A percentile compares a stretch with the other conserved stretches of the same genome.
phyloP scores from a whole-genome alignment of 2,797 vertebrate species.

The Melanotaenia maccullochi region DNA sequence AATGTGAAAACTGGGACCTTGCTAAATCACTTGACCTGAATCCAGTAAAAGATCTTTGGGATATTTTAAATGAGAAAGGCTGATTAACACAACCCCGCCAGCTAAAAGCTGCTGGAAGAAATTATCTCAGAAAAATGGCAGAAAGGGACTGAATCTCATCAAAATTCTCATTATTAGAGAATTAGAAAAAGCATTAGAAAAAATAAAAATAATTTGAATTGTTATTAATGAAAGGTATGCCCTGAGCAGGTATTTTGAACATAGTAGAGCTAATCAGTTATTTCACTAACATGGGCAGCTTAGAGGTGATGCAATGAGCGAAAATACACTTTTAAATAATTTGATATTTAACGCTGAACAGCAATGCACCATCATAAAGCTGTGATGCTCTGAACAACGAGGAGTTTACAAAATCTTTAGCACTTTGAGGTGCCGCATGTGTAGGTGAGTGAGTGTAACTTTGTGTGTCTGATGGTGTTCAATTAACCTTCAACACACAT shows the following conservation, averaged over 20 bases:
- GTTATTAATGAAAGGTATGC: not conserved
- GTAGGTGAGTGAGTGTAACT: constrained; percentile 35
- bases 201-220: not conserved
- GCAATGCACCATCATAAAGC: not conserved
- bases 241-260: not conserved
- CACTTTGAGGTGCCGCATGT: not conserved
- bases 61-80: too few relatives aligned
- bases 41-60: too few relatives aligned
- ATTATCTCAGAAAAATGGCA: too few relatives aligned
- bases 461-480: constrained; percentile 22
- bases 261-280: not conserved
- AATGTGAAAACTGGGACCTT: too few relatives aligned
- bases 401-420: not conserved
- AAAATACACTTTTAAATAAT: not conserved
- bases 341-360: not conserved
- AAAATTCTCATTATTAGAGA: not conserved
- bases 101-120: too few relatives aligned
- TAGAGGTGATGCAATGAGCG: not conserved
- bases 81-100: too few relatives aligned
- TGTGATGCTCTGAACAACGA: not conserved
- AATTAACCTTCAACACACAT: constrained; percentile 9
- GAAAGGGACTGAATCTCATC: not conserved
- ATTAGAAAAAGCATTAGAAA: not conserved
- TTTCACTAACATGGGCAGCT: not conserved
- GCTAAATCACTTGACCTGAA: too few relatives aligned